Conservation (phyloP, 2,888 invertebrate species). For the Conomelus anceps region DNA sequence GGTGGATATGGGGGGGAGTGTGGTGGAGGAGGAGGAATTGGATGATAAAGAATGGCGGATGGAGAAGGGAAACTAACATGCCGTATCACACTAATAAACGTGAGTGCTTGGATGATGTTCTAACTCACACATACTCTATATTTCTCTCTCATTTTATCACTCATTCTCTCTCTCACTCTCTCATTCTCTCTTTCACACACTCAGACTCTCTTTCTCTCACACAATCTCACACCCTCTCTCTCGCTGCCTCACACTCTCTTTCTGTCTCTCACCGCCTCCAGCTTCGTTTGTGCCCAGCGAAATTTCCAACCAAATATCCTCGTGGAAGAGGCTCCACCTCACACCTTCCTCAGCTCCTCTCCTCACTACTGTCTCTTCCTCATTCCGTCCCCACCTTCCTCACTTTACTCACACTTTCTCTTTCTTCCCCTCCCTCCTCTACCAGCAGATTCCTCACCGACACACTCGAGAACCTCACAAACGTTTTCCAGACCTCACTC, state of each 20-base stretch:
- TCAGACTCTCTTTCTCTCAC: background rate
- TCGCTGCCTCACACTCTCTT: background rate
- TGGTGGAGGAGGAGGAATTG: too few relatives aligned
- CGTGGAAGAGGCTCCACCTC: background rate
- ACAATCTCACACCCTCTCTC: background rate
- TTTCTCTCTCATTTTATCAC: background rate
- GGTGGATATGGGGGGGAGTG: background rate
- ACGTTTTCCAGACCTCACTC: background rate
- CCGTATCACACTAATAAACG: background rate
- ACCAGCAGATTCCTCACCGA: background rate
- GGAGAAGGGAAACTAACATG: background rate
- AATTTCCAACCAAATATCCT: background rate
- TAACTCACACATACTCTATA: background rate
- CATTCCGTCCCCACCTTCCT: too few relatives aligned
- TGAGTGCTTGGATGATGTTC: background rate
- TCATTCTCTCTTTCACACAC: background rate
- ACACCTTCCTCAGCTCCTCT: background rate
- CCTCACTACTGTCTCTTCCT: background rate
- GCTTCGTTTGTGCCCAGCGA: background rate
- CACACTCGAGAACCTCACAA: background rate
- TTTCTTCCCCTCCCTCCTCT: background rate
- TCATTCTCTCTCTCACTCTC: background rate
- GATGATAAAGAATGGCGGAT: background rate
- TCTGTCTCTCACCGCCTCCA: background rate
- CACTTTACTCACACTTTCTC: background rate